Evolutionary conservation across 92 coral and sea anemone species (phyloP).

Genomic region (Actinostola sp.): DNA sequence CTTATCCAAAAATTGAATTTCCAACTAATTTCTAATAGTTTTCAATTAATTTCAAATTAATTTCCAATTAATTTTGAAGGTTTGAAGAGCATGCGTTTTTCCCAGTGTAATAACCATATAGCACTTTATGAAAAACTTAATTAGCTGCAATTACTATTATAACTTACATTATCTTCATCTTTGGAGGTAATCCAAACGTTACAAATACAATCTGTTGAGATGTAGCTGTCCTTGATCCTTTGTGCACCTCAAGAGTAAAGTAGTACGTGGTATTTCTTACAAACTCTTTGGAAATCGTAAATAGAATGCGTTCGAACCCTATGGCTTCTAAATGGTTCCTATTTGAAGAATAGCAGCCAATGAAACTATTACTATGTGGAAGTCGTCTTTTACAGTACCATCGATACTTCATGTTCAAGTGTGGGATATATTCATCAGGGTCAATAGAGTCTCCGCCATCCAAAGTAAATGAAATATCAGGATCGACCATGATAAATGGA

Average conservation of each 20-base stretch:
- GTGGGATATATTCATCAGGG: constrained; percentile 55
- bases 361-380: neutral
- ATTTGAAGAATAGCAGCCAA: constrained; percentile 36
- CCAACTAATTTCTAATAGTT: too few species aligned
- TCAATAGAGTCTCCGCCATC: constrained; percentile 62
- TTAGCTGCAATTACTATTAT: too few species aligned
- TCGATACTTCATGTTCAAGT: constrained; percentile 33
- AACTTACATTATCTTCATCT: constrained; percentile 77
- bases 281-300: constrained; percentile 55
- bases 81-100: too few species aligned
- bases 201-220: constrained; percentile 65
- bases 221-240: constrained; percentile 60
- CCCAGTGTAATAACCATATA: too few species aligned
- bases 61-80: too few species aligned
- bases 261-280: constrained; percentile 63
- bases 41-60: too few species aligned
- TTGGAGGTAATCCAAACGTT: constrained; percentile 75
- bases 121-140: too few species aligned
- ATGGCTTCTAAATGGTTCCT: constrained; percentile 21
- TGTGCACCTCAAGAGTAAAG: constrained; percentile 62
- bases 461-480: constrained; percentile 46
- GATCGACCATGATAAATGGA: constrained; percentile 32
- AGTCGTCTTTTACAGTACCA: constrained; percentile 68
- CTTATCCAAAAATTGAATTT: too few species aligned
- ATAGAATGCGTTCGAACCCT: constrained; percentile 29